Percentiles rank a stretch among this genome's conserved stretches.
phyloP scores from a whole-genome alignment of 92 coral and sea anemone species.

The Epizoanthus ramosus region DNA sequence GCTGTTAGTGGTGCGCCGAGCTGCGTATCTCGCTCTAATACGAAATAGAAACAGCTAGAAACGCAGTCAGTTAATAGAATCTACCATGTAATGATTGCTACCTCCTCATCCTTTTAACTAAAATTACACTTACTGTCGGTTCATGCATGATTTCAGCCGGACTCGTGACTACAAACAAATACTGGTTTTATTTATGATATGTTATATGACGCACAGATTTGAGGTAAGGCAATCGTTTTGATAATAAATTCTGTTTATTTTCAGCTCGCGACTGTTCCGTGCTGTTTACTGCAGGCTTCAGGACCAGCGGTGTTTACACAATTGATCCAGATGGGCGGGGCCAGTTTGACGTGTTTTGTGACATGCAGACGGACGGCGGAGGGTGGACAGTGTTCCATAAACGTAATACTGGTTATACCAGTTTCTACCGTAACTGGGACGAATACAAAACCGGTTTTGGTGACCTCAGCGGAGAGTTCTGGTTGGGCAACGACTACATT shows the following conservation, averaged over 20 bases:
- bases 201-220: too few species aligned
- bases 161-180: too few species aligned
- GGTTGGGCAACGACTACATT: slow-evolving; percentile 60
- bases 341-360: slow-evolving; percentile 55
- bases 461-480: slow-evolving; percentile 53
- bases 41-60: too few species aligned
- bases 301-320: slow-evolving; percentile 49
- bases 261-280: slow-evolving; percentile 23
- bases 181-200: too few species aligned
- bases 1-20: too few species aligned
- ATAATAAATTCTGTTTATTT: neutral
- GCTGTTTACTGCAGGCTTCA: slow-evolving; percentile 9
- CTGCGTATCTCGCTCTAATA: too few species aligned
- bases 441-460: slow-evolving; percentile 51
- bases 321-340: slow-evolving; percentile 60
- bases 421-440: slow-evolving; percentile 51
- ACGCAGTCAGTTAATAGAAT: too few species aligned
- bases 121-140: too few species aligned
- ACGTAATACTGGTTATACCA: slow-evolving; percentile 34
- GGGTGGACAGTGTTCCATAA: slow-evolving; percentile 62
- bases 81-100: too few species aligned
- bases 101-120: too few species aligned
- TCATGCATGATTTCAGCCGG: too few species aligned
- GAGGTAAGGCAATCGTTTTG: too few species aligned
- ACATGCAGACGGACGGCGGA: slow-evolving; percentile 49